Evolutionary conservation across 2,888 invertebrate species (phyloP), one percentile per base, ranked within the genome.

Genomic region (Liodrosophila aerea): DNA sequence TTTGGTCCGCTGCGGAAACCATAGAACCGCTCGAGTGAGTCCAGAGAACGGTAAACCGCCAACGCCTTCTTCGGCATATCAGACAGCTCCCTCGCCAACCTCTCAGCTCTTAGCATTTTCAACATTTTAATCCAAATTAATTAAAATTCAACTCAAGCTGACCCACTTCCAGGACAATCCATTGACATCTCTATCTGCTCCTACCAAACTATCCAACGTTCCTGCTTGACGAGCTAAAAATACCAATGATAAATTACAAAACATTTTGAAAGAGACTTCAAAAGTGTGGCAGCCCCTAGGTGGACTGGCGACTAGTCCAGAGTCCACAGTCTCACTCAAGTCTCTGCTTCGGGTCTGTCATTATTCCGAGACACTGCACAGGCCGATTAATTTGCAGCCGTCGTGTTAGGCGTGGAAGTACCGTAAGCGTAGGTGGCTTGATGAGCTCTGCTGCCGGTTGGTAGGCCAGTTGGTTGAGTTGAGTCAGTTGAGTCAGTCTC

Each of bases 391-490:
- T 85, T 78, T 77, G 63, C 75, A 68, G 80, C 53, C 49, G 64
- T 50, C 56, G 59, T 64, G 59, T 51, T 33, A 30, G 41, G 34
- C 41, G 31, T 41, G 18, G 61, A 77, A 75, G 80, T 83, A 82
- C 80, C 85, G 80, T 78, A 85, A 85, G 80, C 80, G 80, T 80
- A 83, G 80, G 80, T 75, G 85, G 70, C 65, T 71, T 78, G 82
- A 76, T 82, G 78, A 71, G 72, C 64, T 77, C 71, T 58, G 66
- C 74, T 81, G 77, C 70, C 54, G 64, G 58, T 59, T 58, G 53
- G 40, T 49, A 30, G 53, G 39, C 58, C 41, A 45, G 47, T 57
- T 41, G 22, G 63, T 51, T 80, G 52, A 64, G 63, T 51, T 80
- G 52, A 64, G 74, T 59, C 73, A 64, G 49, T 56, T 34, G 27